These are phyloP conservation scores for Stomorhina lunata DNA, from an alignment of 2,888 invertebrate genomes.

Conservation along the genomic window DNA sequence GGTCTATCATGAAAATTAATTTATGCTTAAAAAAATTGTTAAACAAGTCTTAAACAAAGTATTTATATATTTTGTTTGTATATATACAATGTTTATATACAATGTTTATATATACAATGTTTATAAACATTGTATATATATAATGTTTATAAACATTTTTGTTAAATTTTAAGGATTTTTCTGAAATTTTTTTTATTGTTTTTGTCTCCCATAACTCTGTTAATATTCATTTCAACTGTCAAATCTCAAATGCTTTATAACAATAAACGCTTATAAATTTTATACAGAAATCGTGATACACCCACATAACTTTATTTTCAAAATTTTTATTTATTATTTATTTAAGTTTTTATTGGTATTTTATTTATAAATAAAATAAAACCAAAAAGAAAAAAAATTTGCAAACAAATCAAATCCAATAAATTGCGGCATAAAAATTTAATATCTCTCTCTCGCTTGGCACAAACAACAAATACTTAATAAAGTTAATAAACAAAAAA, in stretches of 20 bases:
- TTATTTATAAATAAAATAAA: slow-evolving; percentile 13
- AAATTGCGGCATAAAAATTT: not conserved
- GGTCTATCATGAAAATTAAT: no score
- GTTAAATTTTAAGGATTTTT: no score
- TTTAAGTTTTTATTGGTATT: not conserved
- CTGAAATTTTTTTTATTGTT: no score
- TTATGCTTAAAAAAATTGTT: no score
- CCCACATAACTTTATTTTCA: slow-evolving; percentile 31
- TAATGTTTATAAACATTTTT: not conserved
- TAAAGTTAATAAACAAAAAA: not conserved
- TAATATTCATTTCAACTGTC: slow-evolving; percentile 6
- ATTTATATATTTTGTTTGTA: no score
- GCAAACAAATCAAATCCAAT: slow-evolving; percentile 11
- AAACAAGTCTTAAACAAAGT: no score
- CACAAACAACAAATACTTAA: not conserved
- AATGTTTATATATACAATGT: no score
- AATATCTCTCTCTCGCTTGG: not conserved
- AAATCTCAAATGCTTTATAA: not conserved
- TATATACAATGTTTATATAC: no score
- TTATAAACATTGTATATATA: not conserved
- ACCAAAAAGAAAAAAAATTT: slow-evolving; percentile 1
- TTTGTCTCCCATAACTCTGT: no score
- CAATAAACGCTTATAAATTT: slow-evolving; percentile 8
- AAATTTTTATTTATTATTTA: not conserved
- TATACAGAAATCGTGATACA: slow-evolving; percentile 34